Base-by-base conservation (phyloP, 2,113 vertebrate genomes). In the Ophiodon elongatus region DNA sequence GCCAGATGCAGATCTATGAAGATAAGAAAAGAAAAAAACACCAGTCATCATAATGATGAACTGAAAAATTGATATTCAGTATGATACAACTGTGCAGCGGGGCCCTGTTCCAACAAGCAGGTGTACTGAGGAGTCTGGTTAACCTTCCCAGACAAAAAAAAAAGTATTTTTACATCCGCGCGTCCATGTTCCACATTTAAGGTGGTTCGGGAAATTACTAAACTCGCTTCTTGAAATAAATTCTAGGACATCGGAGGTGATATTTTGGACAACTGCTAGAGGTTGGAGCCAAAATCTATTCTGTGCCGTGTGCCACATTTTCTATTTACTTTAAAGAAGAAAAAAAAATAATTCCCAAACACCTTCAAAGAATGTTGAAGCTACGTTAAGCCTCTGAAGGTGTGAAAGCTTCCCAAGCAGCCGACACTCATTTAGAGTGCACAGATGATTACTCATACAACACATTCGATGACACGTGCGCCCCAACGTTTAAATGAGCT, bases 1-100 rank as follows among this genome's bases (percentile, higher is more conserved):
- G 71, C 97, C 97, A 5, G 98, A 99, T 68, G 96, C 94, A 90
- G 98, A 99, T 95, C 98, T 99, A 90, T 17, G 65, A 83, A 79
- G 72, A 88, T 39, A 83, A 86, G 17, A 33, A 29, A 90, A 79
- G 17, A 23, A 45, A 45, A 4, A 90, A 70, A 73, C 15, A 43
- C 15, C 14, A 64, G 37, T 72, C 63, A 62, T 43, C 74, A 64
- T 31, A 23, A 69, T 52, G 41, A 70, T 29, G 37, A 25, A 29
- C 29, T 66, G 70, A 82, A 85, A 41, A 25, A 80, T 84, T 43
- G 21, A 73, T 71, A 47, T 1, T 27, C 27, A 47, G 6, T 25
- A 37, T 73, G 33, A 11, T 60, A 6, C 37, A 43, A 29, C 19
- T 64, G 43, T 68, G 63, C 8, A 63, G 9, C 37, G 35, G 57